phyloP scores from a whole-genome alignment of 2,888 invertebrate genomes.

The Euzophera pinguis region DNA sequence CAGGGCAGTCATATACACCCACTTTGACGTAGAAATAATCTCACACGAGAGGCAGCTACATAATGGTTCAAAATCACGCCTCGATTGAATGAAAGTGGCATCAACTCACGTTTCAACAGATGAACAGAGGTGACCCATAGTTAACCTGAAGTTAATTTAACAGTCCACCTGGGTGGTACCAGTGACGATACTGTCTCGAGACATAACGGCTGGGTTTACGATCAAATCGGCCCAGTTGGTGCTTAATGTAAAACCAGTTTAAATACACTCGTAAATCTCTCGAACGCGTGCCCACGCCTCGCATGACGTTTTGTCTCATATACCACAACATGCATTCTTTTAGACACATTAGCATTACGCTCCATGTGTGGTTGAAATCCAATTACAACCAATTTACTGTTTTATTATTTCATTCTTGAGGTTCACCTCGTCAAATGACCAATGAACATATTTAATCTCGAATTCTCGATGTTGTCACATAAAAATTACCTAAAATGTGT shows the following conservation, averaged over 20 bases:
- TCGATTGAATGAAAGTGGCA: conserved; percentile 23
- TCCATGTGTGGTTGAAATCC: conserved; percentile 9
- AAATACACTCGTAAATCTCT: conserved; percentile 75
- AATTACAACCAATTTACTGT: conserved; percentile 8
- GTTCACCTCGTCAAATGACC: background rate
- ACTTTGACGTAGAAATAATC: conserved; percentile 5
- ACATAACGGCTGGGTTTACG: conserved; percentile 70
- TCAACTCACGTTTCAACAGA: conserved; percentile 25
- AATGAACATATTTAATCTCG: background rate
- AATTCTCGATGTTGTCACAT: no score
- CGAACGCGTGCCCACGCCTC: conserved; percentile 63
- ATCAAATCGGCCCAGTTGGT: conserved; percentile 71
- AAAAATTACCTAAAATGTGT: no score
- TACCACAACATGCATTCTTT: conserved; percentile 32
- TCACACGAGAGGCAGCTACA: background rate
- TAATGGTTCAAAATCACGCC: conserved; percentile 14
- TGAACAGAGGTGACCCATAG: conserved; percentile 47
- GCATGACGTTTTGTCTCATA: conserved; percentile 51
- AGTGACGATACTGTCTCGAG: conserved; percentile 66
- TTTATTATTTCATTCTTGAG: conserved; percentile 4
- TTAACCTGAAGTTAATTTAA: conserved; percentile 68
- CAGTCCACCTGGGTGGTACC: conserved; percentile 63
- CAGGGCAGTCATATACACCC: conserved; percentile 4
- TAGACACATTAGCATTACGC: conserved; percentile 7
- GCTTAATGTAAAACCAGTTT: conserved; percentile 75